Evolutionary conservation across 2,888 invertebrate genomes (phyloP), one percentile per base, ranked within the genome.

Genomic region (Temnothorax ravouxi): DNA sequence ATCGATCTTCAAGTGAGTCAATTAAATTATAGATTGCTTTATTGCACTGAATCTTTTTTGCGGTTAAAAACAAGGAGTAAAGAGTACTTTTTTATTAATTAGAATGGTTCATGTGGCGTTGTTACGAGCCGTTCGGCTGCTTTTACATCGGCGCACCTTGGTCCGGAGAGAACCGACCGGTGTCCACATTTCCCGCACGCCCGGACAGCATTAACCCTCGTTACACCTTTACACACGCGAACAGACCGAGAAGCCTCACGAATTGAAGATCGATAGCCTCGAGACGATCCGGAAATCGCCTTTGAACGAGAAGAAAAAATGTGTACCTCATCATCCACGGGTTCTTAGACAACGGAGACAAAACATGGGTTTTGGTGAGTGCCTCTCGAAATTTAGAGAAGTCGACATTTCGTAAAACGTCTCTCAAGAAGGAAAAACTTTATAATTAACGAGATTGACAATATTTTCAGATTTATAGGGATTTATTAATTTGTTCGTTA

Each of bases 261-360:
- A 96, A 25, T 95, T 98, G 25, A 96, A 97, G 91, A 96, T 97
- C 54, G 96, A 97, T 89, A 96, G 97, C 91, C 96, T 96, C 1
- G 96, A 96, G 18, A 96, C 96, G 83, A 96, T 98, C 66, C 95
- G 94, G 64, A 95, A 95, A 47, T 96, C 97, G 8, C 96, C 96
- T 85, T 95, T 98, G 3, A 95, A 96, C 0, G 95, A 94, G 47
- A 94, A 94, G 34, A 96, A 96, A n/a, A 13, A 97, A 97, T 5
- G 96, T 97, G 87, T 98, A 97, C 93, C 95, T 98, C 84, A 96
- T 99, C 85, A 96, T 97, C 1, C 99, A 99, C 92, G 99, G 99
- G 0, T 99, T 98, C 94, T 95, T 98, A 86, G 98, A 99, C 93
- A 96, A 97, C 62, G 98, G 98, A 0, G 96, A 97, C 86, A 97